Evolutionary conservation across 2,888 invertebrate genomes (phyloP), one percentile per base, ranked within the genome.

Genomic region (Uropetala carovei): DNA sequence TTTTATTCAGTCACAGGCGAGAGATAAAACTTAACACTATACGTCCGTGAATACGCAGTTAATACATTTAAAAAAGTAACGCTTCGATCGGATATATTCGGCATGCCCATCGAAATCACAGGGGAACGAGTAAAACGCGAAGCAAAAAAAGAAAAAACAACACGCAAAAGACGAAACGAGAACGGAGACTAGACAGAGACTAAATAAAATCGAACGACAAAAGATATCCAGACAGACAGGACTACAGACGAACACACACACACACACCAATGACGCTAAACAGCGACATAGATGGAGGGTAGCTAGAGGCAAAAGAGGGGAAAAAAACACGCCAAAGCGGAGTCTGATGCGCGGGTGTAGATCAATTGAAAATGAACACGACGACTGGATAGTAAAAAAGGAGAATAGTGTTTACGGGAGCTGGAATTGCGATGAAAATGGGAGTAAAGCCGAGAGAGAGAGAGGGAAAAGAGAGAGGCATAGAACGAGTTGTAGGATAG

Each of bases 281-380:
- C 83, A 83, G 83, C 18, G 83, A 83, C 83, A 83, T 83, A 57
- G 57, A 57, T n/a, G n/a, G 83, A 16, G n/a, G 83, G 83, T 18
- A 83, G 57, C n/a, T 43, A 83, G 89, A 89, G 64, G 64, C n/a
- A 56, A 43, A 43, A 16, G 11, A 22, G 22, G 64, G 64, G 64
- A 16, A 56, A 43, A 56, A 68, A 68, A 68, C 18, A 89, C 13
- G 10, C 89, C 60, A 16, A 89, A 27, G 9, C 86, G 60, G 14
- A 30, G 16, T 89, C 89, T 68, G 64, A 64, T 43, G 89, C 64
- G 27, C 64, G 89, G 89, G 89, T 89, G 89, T 89, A 89, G 89
- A 89, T 89, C 89, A 89, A 89, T 89, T 89, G 89, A 89, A 89
- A 89, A 68, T 18, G 60, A 68, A 64, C 64, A 64, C 58, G 4